Base-by-base conservation (phyloP, 2,797 vertebrate species). In the Peromyscus nudipes region DNA sequence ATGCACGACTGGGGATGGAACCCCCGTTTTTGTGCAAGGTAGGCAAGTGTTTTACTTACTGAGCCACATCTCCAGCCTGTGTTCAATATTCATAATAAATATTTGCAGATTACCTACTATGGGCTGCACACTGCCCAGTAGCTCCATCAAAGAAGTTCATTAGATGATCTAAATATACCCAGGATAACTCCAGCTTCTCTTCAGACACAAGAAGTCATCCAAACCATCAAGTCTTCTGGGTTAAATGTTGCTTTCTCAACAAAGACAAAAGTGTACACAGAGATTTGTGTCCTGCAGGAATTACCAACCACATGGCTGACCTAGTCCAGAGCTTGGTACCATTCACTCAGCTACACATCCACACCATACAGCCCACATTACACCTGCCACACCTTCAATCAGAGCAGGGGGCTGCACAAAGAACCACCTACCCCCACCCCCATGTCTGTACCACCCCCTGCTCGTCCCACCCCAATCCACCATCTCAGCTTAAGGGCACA, bases 401-500 rank as follows among this genome's bases (percentile, higher is more conserved):
- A 25, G 1, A 27, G 92, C 52, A 73, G 73, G 86, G 69, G 83
- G 9, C 49, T 13, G 3, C 0, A 37, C 21, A 34, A 87, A 91
- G 96, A 95, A 55, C 19, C 16, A 6, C 16, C 34, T 49, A 40
- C 34, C 21, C 57, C n/a, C 65, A 13, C 19, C 71, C 37, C 46
- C 34, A 19, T 34, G 60, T 92, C 57, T 85, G 55, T 23, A 77
- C 21, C 40, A 82, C 83, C 80, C 77, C 79, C 95, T 86, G 29
- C 43, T 76, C 67, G 77, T 91, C 94, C 89, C 37, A 69, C 40
- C 94, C 92, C 89, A 69, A 16, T 87, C 95, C 97, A 97, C 96
- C 97, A 96, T 17, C 49, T 94, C 93, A 83, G 83, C 87, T 97
- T 97, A 95, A 98, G 98, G 98, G 97, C 97, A 98, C 23, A 86